A percentile compares a stretch with the other conserved stretches of the same genome.
phyloP scores from a whole-genome alignment of 1,140 invertebrate species.

The Megalopta genalis region DNA sequence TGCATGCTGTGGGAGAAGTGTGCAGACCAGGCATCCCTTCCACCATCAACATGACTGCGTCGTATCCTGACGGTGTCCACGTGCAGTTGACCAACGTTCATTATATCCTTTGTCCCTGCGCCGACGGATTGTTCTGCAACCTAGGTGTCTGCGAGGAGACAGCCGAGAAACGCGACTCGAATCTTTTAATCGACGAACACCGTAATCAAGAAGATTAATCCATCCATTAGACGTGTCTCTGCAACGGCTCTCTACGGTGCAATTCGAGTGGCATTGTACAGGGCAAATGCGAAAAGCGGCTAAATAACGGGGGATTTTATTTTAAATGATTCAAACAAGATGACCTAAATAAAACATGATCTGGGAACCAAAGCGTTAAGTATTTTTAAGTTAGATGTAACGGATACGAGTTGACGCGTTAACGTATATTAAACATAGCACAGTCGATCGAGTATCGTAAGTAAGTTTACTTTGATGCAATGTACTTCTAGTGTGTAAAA shows the following conservation, averaged over 20 bases:
- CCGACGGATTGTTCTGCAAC: slow-evolving; percentile 58
- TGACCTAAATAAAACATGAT: neutral
- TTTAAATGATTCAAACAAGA: neutral
- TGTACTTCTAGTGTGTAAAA: neutral
- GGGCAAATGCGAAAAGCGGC: neutral
- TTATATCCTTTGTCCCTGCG: slow-evolving; percentile 66
- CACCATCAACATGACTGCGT: slow-evolving; percentile 36
- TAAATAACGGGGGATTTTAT: neutral
- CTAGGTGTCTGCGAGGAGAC: slow-evolving; percentile 37
- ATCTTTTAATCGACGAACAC: neutral
- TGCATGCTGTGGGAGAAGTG: slow-evolving; percentile 42
- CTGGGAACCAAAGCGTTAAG: slow-evolving; percentile 8
- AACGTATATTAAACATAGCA: neutral
- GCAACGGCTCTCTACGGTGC: too few relatives aligned
- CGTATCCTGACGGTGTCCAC: slow-evolving; percentile 56
- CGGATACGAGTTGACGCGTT: neutral
- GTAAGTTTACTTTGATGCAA: neutral
- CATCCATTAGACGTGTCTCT: too few relatives aligned
- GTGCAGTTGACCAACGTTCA: slow-evolving; percentile 60
- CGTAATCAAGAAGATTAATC: neutral
- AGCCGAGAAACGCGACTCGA: neutral
- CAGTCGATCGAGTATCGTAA: neutral
- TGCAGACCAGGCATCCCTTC: slow-evolving; percentile 55
- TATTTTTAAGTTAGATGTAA: neutral
- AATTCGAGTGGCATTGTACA: too few relatives aligned